These are phyloP conservation scores for Propithecus coquereli DNA, from an alignment of 2,113 vertebrate genomes.

Conservation along the genomic window DNA sequence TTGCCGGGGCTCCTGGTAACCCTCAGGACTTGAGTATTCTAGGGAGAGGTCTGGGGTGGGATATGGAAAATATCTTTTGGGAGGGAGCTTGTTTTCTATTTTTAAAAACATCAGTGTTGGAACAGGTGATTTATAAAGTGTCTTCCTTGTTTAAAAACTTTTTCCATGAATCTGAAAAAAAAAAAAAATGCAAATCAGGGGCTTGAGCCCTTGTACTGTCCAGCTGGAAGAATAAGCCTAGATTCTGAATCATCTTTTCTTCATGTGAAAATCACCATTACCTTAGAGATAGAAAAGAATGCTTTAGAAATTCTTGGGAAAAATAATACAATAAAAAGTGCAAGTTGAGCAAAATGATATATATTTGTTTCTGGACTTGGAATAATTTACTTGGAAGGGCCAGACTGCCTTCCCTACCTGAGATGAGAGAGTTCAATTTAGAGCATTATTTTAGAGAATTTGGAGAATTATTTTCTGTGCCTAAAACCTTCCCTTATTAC, in stretches of 20 bases:
- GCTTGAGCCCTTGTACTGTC: neutral
- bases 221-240: neutral
- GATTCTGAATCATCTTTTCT: neutral
- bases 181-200: neutral
- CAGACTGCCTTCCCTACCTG: neutral
- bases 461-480: neutral
- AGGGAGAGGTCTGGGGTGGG: neutral
- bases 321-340: neutral
- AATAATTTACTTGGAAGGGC: neutral
- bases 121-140: neutral
- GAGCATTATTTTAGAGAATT: neutral
- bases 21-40: neutral
- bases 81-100: neutral
- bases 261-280: neutral
- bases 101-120: neutral
- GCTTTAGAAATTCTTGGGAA: neutral
- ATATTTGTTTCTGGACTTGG: neutral
- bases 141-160: neutral
- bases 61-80: neutral
- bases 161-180: neutral
- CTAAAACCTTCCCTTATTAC: neutral
- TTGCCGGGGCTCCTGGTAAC: neutral
- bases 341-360: neutral
- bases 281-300: neutral
- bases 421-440: neutral